Conservation (phyloP, 1,140 invertebrate genomes). For the Drosophila sp. region DNA sequence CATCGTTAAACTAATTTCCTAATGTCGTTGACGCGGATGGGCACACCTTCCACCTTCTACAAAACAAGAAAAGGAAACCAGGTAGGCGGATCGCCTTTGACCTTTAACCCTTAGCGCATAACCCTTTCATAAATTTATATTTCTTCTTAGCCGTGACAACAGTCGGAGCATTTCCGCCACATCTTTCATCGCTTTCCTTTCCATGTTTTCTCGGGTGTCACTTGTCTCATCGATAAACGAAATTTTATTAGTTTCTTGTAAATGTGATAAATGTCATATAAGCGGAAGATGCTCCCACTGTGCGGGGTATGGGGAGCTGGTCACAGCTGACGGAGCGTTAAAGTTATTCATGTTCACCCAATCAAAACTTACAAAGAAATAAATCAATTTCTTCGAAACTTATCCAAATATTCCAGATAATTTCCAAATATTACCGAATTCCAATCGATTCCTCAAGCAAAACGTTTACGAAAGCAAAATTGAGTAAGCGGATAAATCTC, state of each 20-base stretch:
- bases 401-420: no score
- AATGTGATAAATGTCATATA: slow-evolving; percentile 61
- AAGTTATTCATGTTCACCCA: neutral
- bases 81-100: slow-evolving; percentile 21
- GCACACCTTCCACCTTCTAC: slow-evolving; percentile 47
- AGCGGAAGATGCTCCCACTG: slow-evolving; percentile 3
- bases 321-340: slow-evolving; percentile 64
- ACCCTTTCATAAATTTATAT: slow-evolving; percentile 54
- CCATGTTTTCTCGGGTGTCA: slow-evolving; percentile 49
- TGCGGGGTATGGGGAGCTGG: slow-evolving; percentile 10
- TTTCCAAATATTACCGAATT: no score
- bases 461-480: no score
- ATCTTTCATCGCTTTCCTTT: slow-evolving; percentile 4
- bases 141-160: slow-evolving; percentile 27
- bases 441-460: no score
- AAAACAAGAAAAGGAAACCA: neutral
- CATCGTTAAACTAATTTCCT: slow-evolving; percentile 78
- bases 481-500: no score
- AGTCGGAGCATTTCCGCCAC: slow-evolving; percentile 52
- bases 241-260: slow-evolving; percentile 73
- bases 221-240: slow-evolving; percentile 69
- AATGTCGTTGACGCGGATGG: slow-evolving; percentile 52
- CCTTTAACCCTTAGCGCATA: slow-evolving; percentile 11
- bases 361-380: neutral
- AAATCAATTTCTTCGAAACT: neutral